phyloP scores from a whole-genome alignment of 2,113 vertebrate genomes.

The Passer domesticus region DNA sequence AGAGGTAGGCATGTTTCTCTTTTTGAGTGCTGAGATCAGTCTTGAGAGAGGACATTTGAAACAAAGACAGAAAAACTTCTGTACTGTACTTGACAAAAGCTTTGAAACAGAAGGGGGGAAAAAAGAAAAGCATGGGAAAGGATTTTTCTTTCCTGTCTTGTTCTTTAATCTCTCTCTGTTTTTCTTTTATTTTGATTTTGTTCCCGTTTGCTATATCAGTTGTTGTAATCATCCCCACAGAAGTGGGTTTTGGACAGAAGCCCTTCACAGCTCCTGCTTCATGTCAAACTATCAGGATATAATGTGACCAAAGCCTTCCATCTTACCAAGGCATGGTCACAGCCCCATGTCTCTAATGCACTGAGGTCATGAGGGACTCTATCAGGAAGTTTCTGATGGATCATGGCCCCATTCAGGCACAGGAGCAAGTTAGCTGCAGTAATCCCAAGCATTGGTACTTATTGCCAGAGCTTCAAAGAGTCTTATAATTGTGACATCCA shows the following conservation, averaged over 20 bases:
- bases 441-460: background rate
- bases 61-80: background rate
- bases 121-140: background rate
- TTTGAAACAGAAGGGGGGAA: background rate
- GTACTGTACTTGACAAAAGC: background rate
- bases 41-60: background rate
- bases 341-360: background rate
- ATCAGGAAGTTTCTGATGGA: background rate
- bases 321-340: background rate
- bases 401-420: background rate
- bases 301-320: background rate
- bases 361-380: background rate
- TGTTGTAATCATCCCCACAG: background rate
- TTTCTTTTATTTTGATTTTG: background rate
- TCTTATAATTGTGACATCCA: background rate
- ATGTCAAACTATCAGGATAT: background rate
- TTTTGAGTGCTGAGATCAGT: background rate
- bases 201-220: background rate
- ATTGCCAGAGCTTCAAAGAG: background rate
- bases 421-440: background rate
- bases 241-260: background rate
- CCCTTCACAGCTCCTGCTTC: background rate
- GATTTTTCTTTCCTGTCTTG: background rate
- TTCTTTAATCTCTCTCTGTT: background rate
- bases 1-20: fast-evolving